Percentiles rank a stretch among this genome's conserved stretches.
phyloP scores from a whole-genome alignment of 2,113 vertebrate genomes.

The Silurus glanis region DNA sequence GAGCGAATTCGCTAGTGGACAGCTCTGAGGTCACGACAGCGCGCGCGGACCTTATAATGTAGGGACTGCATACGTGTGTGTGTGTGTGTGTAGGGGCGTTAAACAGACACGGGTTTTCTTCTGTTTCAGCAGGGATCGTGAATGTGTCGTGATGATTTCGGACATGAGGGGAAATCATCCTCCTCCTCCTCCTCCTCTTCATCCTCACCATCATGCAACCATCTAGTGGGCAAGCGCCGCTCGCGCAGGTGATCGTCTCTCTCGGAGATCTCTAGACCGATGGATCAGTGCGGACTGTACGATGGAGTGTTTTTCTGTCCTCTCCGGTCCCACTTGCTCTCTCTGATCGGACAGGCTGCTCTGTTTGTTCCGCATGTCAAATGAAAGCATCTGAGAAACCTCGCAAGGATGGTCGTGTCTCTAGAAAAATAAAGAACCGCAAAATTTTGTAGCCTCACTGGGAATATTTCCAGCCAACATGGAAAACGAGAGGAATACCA shows the following conservation, averaged over 20 bases:
- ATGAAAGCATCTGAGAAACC: slow-evolving; percentile 35
- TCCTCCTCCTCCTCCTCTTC: background rate
- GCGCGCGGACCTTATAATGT: background rate
- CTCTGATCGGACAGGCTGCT: slow-evolving; percentile 15
- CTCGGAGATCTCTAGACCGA: slow-evolving; percentile 29
- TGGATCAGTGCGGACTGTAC: slow-evolving; percentile 42
- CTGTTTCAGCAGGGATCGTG: slow-evolving; percentile 38
- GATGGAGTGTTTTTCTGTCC: slow-evolving; percentile 51
- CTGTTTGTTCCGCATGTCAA: background rate
- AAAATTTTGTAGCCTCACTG: background rate
- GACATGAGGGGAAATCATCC: slow-evolving; percentile 38
- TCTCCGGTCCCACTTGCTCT: slow-evolving; percentile 15
- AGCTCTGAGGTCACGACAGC: slow-evolving; percentile 44
- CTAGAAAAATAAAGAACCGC: background rate
- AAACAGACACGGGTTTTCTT: background rate
- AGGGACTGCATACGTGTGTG: slow-evolving; percentile 2
- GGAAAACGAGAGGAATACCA: slow-evolving; percentile 2
- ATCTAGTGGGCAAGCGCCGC: slow-evolving; percentile 46
- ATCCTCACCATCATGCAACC: slow-evolving; percentile 50
- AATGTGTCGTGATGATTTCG: slow-evolving; percentile 57
- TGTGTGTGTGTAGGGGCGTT: background rate
- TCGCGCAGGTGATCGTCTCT: slow-evolving; percentile 59
- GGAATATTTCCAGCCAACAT: background rate
- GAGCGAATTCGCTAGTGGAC: slow-evolving; percentile 36
- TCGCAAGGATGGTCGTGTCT: slow-evolving; percentile 17